Evolutionary conservation across 1,140 invertebrate genomes (phyloP).

Genomic region (Caenorhabditis elegans): WBcel235 BX284604.4:2277001-2277500

Average conservation of each 20-base stretch:
- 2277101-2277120: too few species aligned
- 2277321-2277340: conserved; percentile 2
- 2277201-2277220: neutral
- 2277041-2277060: too few species aligned
- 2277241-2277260: conserved; percentile 17
- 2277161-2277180: neutral
- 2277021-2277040: too few species aligned
- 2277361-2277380: conserved; percentile 13
- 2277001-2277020: too few species aligned
- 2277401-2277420: conserved; percentile 3
- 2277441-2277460: neutral
- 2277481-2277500: conserved; percentile 18
- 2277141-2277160: too few species aligned
- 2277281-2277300: neutral
- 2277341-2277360: neutral
- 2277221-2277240: neutral
- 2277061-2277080: too few species aligned
- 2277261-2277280: conserved; percentile 3
- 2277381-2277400: neutral
- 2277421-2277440: conserved; percentile 8
- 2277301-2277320: conserved; percentile 30
- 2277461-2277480: conserved; percentile 14
- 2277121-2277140: too few species aligned
- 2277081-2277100: too few species aligned
- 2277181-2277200: conserved; percentile 33